Evolutionary conservation across 2,888 invertebrate genomes (phyloP), one percentile per base, ranked within the genome.

Genomic region (Petrophora chlorosata): DNA sequence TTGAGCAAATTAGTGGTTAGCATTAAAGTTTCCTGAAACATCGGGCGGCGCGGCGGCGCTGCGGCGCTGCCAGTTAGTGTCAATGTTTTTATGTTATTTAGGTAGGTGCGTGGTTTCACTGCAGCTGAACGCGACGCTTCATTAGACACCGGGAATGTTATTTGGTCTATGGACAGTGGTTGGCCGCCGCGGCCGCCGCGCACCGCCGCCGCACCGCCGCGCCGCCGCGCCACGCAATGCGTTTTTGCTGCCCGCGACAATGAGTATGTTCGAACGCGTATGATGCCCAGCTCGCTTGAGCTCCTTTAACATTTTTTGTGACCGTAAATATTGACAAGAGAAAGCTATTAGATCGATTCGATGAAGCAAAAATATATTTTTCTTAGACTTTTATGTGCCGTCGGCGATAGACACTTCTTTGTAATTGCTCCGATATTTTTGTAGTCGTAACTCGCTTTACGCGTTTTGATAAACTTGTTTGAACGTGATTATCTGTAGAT

Each of bases 121-220:
- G 30, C 17, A 9, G 39, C 39, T 3, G 29, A 12, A 49, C 49
- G 52, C 35, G 46, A 63, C 79, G 85, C 85, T 77, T 74, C 76
- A 87, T 81, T 79, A 73, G 71, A 44, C 61, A 30, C 54, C 29
- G 25, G 84, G 86, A 82, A 87, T 88, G 84, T 72, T 67, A 78
- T 72, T 76, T 72, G 51, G 76, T 76, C 62, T 65, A 63, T 57
- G 67, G 66, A 28, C 53, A 54, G 47, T 29, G 47, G 47, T 23
- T 44, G 50, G 60, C 47, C n/a, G 49, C 59, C 44, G 51, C 42
- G n/a, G n/a, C 3, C 25, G 3, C 25, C 25, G 9, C 25, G 3
- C 25, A 2, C 25, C 25, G 7, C 25, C 5, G n/a, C n/a, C n/a
- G n/a, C n/a, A n/a, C n/a, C 19, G 42, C 53, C 13, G 8, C 14